Percentiles rank a stretch among this genome's conserved stretches.
Conservation (phyloP, 2,113 vertebrate species). For the Connochaetes taurinus region DNA sequence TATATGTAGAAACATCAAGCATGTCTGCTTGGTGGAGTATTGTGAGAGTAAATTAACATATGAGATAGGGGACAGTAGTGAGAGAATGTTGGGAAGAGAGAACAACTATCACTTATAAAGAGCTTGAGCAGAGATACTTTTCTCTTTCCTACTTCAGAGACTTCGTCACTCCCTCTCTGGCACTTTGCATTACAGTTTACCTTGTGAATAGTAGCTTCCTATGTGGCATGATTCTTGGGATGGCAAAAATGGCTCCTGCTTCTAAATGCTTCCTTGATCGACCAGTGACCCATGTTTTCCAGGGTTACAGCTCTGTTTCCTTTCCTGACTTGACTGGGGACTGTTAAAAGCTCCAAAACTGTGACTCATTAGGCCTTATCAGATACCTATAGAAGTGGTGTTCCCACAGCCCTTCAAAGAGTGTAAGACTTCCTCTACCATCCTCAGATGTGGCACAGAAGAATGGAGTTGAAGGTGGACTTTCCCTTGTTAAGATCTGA, state of each 20-base stretch:
- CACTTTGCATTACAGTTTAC: neutral
- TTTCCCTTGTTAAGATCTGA: neutral
- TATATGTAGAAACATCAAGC: neutral
- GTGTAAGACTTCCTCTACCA: neutral
- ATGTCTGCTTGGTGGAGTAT: neutral
- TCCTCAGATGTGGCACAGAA: neutral
- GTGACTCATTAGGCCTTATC: neutral
- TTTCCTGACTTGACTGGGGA: neutral
- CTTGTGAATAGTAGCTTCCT: neutral
- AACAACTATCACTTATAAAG: neutral
- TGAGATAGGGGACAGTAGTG: neutral
- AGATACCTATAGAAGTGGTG: neutral
- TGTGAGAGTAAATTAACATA: neutral
- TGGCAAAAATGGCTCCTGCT: neutral
- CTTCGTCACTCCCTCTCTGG: neutral
- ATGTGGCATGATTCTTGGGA: neutral
- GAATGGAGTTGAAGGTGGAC: neutral
- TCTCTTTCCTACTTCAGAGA: neutral
- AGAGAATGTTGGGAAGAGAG: neutral
- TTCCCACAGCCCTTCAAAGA: neutral
- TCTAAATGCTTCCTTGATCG: neutral
- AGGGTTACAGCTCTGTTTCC: neutral
- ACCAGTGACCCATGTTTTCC: neutral
- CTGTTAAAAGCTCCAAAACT: neutral
- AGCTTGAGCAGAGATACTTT: neutral